These are phyloP conservation scores for Brevipalpus yothersi DNA, from an alignment of 1,140 invertebrate species.

Conservation along the genomic window DNA sequence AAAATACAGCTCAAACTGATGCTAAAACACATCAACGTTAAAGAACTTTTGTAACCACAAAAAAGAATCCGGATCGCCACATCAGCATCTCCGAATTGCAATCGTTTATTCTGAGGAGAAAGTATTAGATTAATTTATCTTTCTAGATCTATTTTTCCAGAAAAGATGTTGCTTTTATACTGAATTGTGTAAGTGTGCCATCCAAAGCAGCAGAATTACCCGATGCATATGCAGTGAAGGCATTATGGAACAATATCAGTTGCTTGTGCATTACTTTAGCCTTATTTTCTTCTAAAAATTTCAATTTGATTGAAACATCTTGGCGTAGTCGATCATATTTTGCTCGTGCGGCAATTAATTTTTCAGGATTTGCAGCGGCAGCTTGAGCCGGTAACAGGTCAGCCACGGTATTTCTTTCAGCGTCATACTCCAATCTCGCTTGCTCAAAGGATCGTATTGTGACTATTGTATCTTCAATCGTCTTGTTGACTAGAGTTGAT, in stretches of 20 bases:
- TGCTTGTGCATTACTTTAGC: conserved; percentile 82
- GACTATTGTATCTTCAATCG: conserved; percentile 80
- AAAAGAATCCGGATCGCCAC: too few species aligned
- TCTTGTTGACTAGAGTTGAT: conserved; percentile 83
- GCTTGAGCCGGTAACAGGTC: conserved; percentile 19
- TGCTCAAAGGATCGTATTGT: conserved; percentile 80
- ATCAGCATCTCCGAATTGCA: not conserved
- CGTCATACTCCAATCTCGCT: conserved; percentile 85
- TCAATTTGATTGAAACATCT: conserved; percentile 82
- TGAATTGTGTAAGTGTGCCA: conserved; percentile 84
- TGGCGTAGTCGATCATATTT: conserved; percentile 70
- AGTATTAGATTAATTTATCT: not conserved
- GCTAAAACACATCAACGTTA: too few species aligned
- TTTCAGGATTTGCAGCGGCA: conserved; percentile 14
- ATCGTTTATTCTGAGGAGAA: not conserved
- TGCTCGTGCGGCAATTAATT: conserved; percentile 16
- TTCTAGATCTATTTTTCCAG: conserved; percentile 5
- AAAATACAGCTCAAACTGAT: too few species aligned
- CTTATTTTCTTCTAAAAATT: conserved; percentile 86
- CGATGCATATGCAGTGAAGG: conserved; percentile 83
- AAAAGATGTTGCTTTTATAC: conserved; percentile 35
- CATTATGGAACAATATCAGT: conserved; percentile 78
- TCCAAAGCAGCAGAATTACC: conserved; percentile 44
- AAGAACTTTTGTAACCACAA: too few species aligned
- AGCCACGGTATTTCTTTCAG: conserved; percentile 41